phyloP scores from a whole-genome alignment of 2,113 vertebrate species.

The Tricholaema leucomelas region DNA sequence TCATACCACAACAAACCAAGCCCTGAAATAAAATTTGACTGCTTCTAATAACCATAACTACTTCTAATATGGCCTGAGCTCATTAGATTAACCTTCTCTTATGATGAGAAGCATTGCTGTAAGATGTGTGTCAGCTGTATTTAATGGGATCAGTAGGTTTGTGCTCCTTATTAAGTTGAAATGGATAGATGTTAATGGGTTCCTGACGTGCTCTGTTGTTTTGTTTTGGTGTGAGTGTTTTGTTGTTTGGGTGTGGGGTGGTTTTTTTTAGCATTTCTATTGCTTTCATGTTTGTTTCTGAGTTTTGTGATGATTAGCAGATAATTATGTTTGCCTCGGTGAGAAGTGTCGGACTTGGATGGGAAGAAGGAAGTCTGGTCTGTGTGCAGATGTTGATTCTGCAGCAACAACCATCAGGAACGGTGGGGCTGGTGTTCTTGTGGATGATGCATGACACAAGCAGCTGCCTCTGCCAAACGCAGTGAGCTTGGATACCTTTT shows the following conservation, averaged over 20 bases:
- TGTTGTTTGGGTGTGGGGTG: not conserved
- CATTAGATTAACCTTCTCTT: conserved; percentile 47
- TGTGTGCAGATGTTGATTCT: not conserved
- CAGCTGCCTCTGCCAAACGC: not conserved
- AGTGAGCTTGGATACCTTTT: not conserved
- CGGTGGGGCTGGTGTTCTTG: not conserved
- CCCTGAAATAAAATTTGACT: not conserved
- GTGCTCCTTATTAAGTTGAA: not conserved
- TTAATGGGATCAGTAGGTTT: conserved; percentile 39
- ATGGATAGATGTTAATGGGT: conserved; percentile 18
- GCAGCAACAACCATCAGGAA: not conserved
- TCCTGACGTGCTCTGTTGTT: not conserved
- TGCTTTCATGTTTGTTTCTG: conserved; percentile 40
- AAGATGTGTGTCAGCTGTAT: conserved; percentile 31
- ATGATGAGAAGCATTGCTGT: not conserved
- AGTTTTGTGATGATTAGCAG: conserved; percentile 10
- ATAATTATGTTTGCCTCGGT: not conserved
- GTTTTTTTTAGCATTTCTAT: not conserved
- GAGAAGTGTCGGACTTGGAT: not conserved
- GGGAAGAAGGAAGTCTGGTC: not conserved
- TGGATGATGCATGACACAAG: not conserved
- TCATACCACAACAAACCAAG: not conserved
- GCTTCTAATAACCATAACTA: not conserved
- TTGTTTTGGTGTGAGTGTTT: not conserved
- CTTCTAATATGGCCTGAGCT: not conserved